These are phyloP conservation scores for Ophion slaviceki DNA, from an alignment of 2,888 invertebrate species.

Conservation along the genomic window DNA sequence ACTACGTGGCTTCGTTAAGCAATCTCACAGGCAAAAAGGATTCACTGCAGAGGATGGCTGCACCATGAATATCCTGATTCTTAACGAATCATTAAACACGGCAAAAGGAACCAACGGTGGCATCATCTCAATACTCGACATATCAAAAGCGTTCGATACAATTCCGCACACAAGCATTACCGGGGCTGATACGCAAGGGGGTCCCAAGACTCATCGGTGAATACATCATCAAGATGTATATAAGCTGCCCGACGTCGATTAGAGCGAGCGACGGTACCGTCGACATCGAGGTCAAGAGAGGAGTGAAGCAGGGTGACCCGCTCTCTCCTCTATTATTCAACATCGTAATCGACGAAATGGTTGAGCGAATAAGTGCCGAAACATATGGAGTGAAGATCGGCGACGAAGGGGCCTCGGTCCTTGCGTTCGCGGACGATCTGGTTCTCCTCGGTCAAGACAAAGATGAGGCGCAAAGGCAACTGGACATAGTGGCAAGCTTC, in stretches of 20 bases:
- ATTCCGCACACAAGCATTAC: slow-evolving; percentile 58
- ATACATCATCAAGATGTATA: background rate
- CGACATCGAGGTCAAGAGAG: slow-evolving; percentile 17
- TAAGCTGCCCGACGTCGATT: slow-evolving; percentile 35
- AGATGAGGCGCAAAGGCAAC: slow-evolving; percentile 46
- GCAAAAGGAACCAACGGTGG: slow-evolving; percentile 30
- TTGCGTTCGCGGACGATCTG: slow-evolving; percentile 69
- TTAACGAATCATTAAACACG: slow-evolving; percentile 27
- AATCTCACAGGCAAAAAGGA: slow-evolving; percentile 75
- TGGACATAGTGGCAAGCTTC: background rate
- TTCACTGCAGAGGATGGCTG: slow-evolving; percentile 74
- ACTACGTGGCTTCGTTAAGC: slow-evolving; percentile 64
- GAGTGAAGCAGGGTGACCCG: slow-evolving; percentile 51
- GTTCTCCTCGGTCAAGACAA: slow-evolving; percentile 29
- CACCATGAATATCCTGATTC: slow-evolving; percentile 52
- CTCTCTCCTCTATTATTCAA: slow-evolving; percentile 50
- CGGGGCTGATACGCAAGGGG: slow-evolving; percentile 28
- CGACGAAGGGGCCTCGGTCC: background rate
- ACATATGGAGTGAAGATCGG: background rate
- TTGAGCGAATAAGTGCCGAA: slow-evolving; percentile 61
- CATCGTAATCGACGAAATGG: slow-evolving; percentile 69
- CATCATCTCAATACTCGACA: slow-evolving; percentile 8
- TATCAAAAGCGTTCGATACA: slow-evolving; percentile 70
- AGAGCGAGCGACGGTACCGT: background rate
- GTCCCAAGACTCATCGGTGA: background rate